Evolutionary conservation across 2,113 vertebrate species (phyloP).

Genomic region (Sciurus niger): DNA sequence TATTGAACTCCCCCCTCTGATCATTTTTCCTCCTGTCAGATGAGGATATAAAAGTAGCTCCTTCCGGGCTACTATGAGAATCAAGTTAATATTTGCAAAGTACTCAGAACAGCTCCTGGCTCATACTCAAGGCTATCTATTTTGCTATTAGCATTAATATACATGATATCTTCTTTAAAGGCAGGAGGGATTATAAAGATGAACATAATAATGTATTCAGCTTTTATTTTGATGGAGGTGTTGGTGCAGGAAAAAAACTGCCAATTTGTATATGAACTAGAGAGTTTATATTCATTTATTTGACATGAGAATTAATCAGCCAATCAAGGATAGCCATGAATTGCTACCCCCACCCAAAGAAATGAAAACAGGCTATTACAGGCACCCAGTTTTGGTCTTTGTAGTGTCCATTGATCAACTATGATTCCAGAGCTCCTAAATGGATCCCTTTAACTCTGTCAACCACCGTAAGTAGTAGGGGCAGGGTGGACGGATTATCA

Average conservation of each 20-base stretch:
- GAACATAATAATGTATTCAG: neutral
- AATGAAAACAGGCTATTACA: neutral
- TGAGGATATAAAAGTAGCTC: neutral
- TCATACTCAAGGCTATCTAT: neutral
- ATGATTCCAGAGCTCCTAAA: neutral
- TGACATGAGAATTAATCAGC: neutral
- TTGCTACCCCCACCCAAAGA: neutral
- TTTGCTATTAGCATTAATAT: neutral
- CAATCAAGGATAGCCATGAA: neutral
- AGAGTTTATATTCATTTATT: conserved; percentile 41
- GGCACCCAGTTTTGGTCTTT: neutral
- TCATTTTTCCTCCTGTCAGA: neutral
- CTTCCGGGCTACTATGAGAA: neutral
- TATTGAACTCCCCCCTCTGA: neutral
- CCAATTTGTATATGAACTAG: neutral
- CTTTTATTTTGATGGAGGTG: neutral
- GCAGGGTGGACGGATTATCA: neutral
- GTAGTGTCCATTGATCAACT: neutral
- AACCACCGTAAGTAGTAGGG: neutral
- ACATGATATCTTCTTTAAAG: neutral
- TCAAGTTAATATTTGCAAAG: neutral
- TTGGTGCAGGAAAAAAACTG: neutral
- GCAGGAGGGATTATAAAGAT: neutral
- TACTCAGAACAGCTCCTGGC: neutral
- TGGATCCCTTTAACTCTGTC: neutral